A percentile compares a stretch with the other conserved stretches of the same genome.
Conservation (phyloP, 2,888 invertebrate genomes). For the Furcula furcula region DNA sequence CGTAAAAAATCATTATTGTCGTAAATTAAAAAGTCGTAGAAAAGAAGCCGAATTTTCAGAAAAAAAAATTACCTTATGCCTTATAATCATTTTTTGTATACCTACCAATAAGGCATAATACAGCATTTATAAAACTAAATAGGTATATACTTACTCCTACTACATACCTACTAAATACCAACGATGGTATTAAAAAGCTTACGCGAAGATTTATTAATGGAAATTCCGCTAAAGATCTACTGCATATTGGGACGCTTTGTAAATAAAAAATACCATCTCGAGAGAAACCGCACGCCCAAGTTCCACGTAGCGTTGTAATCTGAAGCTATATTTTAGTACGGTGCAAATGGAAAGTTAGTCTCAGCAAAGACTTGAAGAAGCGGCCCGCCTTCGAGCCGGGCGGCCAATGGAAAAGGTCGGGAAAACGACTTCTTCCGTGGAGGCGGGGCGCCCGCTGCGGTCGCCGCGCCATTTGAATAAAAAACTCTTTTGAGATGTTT, state of each 20-base stretch:
- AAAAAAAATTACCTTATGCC: too few relatives aligned
- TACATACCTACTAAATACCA: too few relatives aligned
- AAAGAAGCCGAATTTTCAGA: too few relatives aligned
- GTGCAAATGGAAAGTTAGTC: constrained; percentile 80
- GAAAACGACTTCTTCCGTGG: constrained; percentile 75
- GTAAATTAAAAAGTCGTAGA: too few relatives aligned
- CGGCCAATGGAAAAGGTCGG: constrained; percentile 78
- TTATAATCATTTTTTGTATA: too few relatives aligned
- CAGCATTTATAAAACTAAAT: too few relatives aligned
- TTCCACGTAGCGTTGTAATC: constrained; percentile 73
- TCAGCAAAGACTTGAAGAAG: constrained; percentile 68
- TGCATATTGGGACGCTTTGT: constrained; percentile 39
- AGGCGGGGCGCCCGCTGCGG: constrained; percentile 73
- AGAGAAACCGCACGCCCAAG: constrained; percentile 67
- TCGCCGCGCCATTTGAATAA: constrained; percentile 75
- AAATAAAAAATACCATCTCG: constrained; percentile 58
- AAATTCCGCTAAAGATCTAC: constrained; percentile 41
- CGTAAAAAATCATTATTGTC: too few relatives aligned
- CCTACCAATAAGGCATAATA: too few relatives aligned
- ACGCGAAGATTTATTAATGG: constrained; percentile 29
- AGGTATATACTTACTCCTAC: too few relatives aligned
- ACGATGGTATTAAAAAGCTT: too few relatives aligned
- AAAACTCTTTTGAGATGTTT: constrained; percentile 72
- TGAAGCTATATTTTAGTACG: constrained; percentile 74
- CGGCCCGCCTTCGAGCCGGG: constrained; percentile 62